Base-by-base conservation (phyloP, 2,113 vertebrate species). In the Seriola dumerili region DNA sequence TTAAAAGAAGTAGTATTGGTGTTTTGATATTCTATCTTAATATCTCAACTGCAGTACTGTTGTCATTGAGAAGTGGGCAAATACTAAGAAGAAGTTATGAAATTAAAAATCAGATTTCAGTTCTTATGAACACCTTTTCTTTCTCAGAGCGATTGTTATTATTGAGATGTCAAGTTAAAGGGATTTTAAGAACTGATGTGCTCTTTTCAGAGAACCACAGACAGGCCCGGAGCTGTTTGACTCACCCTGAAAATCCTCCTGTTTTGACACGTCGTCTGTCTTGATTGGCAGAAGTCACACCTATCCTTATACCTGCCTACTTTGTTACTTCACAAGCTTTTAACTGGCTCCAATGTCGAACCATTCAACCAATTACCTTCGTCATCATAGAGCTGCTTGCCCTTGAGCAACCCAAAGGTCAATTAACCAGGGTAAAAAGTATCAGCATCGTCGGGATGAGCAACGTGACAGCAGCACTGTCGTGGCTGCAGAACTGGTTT, bases 341-440 rank as follows among this genome's bases (percentile, higher is more conserved):
- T 72, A 67, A 68, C 66, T 10, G 7, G 16, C n/a, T 72, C 38
- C 73, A 46, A 73, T 72, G 81, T 77, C 69, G 84, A 83, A 70
- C 14, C 8, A 16, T 23, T 80, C 10, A 34, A 38, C 72, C 57
- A 44, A 40, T 66, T 3, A 25, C 21, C 69, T 54, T 40, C 40
- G 11, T 23, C 63, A 16, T 10, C 63, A 16, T 10, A 9, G 46
- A 62, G 48, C 4, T 1, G 21, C 25, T 32, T 61, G 14, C 14
- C 61, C 17, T 34, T 25, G 13, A 74, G 29, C 65, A 17, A 71
- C 13, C 5, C 4, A 44, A 36, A 32, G 64, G 16, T 50, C 57
- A 69, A 44, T 36, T 29, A 61, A 25, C 38, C 12, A 54, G 46
- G 42, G 16, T 17, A 32, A 67, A 69, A 36, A 38, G 55, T n/a